Conservation (phyloP, 2,113 vertebrate species). For the Ptyas mucosa region DNA sequence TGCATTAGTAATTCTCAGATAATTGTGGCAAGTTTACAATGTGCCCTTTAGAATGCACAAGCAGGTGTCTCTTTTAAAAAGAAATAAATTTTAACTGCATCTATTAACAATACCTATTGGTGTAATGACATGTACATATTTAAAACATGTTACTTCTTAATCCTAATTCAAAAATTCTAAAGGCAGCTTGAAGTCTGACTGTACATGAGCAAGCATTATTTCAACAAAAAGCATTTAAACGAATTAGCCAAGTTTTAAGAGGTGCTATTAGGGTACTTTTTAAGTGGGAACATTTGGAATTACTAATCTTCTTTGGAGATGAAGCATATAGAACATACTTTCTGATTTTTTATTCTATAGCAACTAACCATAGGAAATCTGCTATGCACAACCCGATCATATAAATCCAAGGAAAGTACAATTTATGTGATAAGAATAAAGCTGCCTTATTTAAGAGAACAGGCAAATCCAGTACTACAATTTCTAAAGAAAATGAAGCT, state of each 20-base stretch:
- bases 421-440: neutral
- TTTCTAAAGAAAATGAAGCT: neutral
- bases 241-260: neutral
- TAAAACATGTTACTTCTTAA: slow-evolving; percentile 48
- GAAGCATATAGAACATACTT: neutral
- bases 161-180: slow-evolving; percentile 34
- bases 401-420: neutral
- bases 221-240: neutral
- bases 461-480: neutral
- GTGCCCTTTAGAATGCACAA: slow-evolving; percentile 47
- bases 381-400: neutral
- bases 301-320: neutral
- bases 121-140: slow-evolving; percentile 41
- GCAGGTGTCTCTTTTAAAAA: slow-evolving; percentile 47
- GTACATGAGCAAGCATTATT: neutral
- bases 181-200: neutral
- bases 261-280: neutral
- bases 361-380: neutral
- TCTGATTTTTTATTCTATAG: neutral
- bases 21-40: slow-evolving; percentile 43
- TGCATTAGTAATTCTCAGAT: slow-evolving; percentile 44
- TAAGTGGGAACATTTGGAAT: neutral
- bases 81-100: slow-evolving; percentile 36
- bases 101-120: slow-evolving; percentile 43
- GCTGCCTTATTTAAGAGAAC: neutral